A percentile compares a stretch with the other conserved stretches of the same genome.
These are phyloP conservation scores for Epizoanthus stellaris DNA, from an alignment of 92 coral and sea anemone genomes.

Conservation along the genomic window DNA sequence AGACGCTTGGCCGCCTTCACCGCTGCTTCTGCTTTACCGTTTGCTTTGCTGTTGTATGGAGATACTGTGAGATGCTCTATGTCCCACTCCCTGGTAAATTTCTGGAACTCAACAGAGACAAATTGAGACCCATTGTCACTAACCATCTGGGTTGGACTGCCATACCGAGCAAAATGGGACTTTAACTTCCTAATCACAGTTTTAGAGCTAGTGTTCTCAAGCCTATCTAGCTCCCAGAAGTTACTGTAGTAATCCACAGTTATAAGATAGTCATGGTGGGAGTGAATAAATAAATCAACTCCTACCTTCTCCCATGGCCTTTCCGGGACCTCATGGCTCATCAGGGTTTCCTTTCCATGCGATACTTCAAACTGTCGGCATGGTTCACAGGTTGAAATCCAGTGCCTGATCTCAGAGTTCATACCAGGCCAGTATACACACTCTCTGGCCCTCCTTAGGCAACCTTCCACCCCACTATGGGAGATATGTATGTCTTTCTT, in stretches of 20 bases:
- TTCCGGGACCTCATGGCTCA: constrained; percentile 40
- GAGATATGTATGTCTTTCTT: constrained; percentile 53
- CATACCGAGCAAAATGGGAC: constrained; percentile 49
- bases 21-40: constrained; percentile 50
- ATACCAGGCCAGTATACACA: constrained; percentile 52
- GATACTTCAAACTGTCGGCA: constrained; percentile 41
- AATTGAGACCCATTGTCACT: constrained; percentile 61
- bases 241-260: constrained; percentile 45
- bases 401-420: constrained; percentile 58
- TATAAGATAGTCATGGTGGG: constrained; percentile 19
- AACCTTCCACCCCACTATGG: constrained; percentile 46
- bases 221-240: constrained; percentile 41
- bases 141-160: constrained; percentile 35
- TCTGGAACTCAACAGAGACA: constrained; percentile 46
- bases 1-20: constrained; percentile 42
- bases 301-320: constrained; percentile 48
- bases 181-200: constrained; percentile 42
- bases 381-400: constrained; percentile 38
- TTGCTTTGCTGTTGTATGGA: constrained; percentile 61
- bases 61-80: constrained; percentile 27
- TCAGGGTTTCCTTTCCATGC: constrained; percentile 42
- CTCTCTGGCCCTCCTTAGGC: constrained; percentile 49
- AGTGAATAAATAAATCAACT: neutral
- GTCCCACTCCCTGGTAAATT: constrained; percentile 50
- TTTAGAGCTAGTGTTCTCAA: constrained; percentile 30